Evolutionary conservation across 1,140 invertebrate genomes (phyloP).

Genomic region (Bicyclus anynana): DNA sequence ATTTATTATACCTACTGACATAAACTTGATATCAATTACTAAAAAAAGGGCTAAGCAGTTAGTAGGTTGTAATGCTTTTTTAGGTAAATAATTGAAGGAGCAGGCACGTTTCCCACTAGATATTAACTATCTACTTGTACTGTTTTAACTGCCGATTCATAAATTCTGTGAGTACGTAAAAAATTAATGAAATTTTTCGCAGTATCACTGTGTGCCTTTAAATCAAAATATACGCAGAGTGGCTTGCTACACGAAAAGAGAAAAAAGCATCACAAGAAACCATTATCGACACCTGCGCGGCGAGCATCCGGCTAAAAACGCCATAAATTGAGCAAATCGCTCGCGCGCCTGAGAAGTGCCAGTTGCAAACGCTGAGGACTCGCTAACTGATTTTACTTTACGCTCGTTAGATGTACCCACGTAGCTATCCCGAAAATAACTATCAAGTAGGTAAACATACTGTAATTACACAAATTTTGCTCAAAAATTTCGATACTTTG

Average conservation of each 20-base stretch:
- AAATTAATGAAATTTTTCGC: background rate
- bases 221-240: background rate
- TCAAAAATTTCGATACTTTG: no score
- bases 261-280: constrained; percentile 14
- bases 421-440: no score
- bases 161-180: background rate
- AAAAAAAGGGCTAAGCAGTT: no score
- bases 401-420: background rate
- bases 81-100: no score
- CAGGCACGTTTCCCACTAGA: no score
- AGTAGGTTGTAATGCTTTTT: no score
- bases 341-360: constrained; percentile 15
- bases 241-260: constrained; percentile 3
- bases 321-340: constrained; percentile 21
- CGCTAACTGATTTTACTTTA: constrained; percentile 6
- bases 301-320: constrained; percentile 15
- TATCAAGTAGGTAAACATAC: no score
- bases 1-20: no score
- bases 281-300: constrained; percentile 22
- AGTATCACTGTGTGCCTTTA: background rate
- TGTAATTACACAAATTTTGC: no score
- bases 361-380: constrained; percentile 8
- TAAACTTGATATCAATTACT: no score
- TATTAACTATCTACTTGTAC: no score
- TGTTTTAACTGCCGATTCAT: no score